Base-by-base conservation (phyloP, 2,888 invertebrate genomes). In the Ochropacha duplaris region DNA sequence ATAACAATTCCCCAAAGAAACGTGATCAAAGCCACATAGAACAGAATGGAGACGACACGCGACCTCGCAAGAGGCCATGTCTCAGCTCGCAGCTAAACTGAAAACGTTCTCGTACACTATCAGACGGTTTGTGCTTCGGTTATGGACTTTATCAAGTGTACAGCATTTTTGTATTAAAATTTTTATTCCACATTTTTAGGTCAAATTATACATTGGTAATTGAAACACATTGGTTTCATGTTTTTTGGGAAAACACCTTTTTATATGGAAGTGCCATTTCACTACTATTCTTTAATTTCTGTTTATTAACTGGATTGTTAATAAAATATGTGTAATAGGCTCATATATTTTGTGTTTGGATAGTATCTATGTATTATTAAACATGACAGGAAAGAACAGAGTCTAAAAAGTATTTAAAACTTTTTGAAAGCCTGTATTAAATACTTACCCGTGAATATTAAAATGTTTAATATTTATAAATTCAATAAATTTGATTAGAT, bases 31-130 rank as follows among this genome's bases (percentile, higher is more conserved):
- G 89, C 71, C 89, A 88, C 63, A 76, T 90, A 57, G 92, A 92
- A 64, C 93, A 93, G 66, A 94, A 94, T 59, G 94, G 94, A 36
- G 92, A 93, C n/a, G 93, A 94, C 36, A 89, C 85, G 54, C 83
- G 93, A 66, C 93, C 94, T 12, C 94, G 94, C 76, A 95, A 95
- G 81, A 93, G 94, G 87, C 94, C 94, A 50, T 93, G 94, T 70
- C 82, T 94, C 51, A 94, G 83, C 66, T 83, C 87, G 2, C 87
- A 86, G 0, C 71, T 86, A 50, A 87, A 88, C 79, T 91, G 86
- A 90, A 83, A 75, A 57, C 61, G 56, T 66, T 69, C 59, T 39
- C 57, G 61, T 57, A 60, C 59, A 60, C 61, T 66, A 60, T 68
- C 69, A 65, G 56, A 72, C 76, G 76, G 70, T 76, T 81, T 84